phyloP scores from a whole-genome alignment of 2,888 invertebrate genomes.

The Steromphala cineraria region DNA sequence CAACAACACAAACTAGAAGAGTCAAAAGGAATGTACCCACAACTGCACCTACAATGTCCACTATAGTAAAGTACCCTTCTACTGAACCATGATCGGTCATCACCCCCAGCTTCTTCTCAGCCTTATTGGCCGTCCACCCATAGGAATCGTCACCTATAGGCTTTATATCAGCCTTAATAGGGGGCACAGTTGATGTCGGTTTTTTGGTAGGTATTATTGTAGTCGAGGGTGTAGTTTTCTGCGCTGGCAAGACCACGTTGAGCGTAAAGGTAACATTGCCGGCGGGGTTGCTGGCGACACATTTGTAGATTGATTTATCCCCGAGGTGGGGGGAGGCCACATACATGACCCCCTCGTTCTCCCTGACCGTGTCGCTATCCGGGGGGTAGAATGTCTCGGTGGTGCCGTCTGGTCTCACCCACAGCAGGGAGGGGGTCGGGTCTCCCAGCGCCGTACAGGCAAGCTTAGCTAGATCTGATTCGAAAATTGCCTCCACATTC shows the following conservation, averaged over 20 bases:
- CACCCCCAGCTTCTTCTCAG: slow-evolving; percentile 34
- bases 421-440: slow-evolving; percentile 71
- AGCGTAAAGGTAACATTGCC: slow-evolving; percentile 73
- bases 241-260: slow-evolving; percentile 70
- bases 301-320: slow-evolving; percentile 67
- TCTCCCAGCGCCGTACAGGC: slow-evolving; percentile 72
- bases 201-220: slow-evolving; percentile 14
- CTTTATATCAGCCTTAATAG: slow-evolving; percentile 20
- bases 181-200: slow-evolving; percentile 7
- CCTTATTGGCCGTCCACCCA: slow-evolving; percentile 38
- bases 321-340: slow-evolving; percentile 54
- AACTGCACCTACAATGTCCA: slow-evolving; percentile 73
- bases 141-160: slow-evolving; percentile 24
- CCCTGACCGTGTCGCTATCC: slow-evolving; percentile 46
- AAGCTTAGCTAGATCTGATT: slow-evolving; percentile 62
- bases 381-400: slow-evolving; percentile 61
- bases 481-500: slow-evolving; percentile 70
- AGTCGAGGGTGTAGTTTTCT: slow-evolving; percentile 25
- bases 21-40: slow-evolving; percentile 73
- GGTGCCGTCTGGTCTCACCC: slow-evolving; percentile 71
- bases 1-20: slow-evolving; percentile 66
- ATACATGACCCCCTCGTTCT: slow-evolving; percentile 65
- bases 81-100: slow-evolving; percentile 5
- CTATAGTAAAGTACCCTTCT: slow-evolving; percentile 57
- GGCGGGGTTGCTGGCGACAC: slow-evolving; percentile 72